Evolutionary conservation across 2,888 invertebrate genomes (phyloP).

Genomic region (Sminthurides aquaticus): DNA sequence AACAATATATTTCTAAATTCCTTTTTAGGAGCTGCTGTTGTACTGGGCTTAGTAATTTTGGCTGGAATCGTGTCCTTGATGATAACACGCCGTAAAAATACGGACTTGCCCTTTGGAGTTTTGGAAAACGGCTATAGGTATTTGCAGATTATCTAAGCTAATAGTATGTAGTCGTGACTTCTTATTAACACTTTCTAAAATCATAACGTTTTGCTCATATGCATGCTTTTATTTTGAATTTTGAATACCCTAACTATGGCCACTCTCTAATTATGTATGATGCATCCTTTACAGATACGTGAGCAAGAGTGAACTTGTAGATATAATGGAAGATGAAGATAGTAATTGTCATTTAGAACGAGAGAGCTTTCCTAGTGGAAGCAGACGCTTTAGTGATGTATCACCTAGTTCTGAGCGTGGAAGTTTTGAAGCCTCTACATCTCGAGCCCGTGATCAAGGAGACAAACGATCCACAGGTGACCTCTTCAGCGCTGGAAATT

Average conservation of each 20-base stretch:
- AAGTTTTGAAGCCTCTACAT: not conserved
- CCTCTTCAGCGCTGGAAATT: slow-evolving; percentile 3
- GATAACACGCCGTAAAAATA: slow-evolving; percentile 22
- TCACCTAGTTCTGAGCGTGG: not conserved
- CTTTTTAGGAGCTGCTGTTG: slow-evolving; percentile 36
- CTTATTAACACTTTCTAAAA: too few relatives aligned
- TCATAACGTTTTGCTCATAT: too few relatives aligned
- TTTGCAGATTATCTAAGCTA: too few relatives aligned
- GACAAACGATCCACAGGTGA: not conserved
- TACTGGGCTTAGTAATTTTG: slow-evolving; percentile 31
- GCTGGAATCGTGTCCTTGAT: slow-evolving; percentile 36
- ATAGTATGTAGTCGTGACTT: too few relatives aligned
- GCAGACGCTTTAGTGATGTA: not conserved
- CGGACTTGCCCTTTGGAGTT: not conserved
- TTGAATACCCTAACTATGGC: too few relatives aligned
- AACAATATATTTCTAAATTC: too few relatives aligned
- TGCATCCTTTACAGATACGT: too few relatives aligned
- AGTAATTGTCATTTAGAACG: too few relatives aligned
- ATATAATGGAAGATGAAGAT: slow-evolving; percentile 13
- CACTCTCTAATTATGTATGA: too few relatives aligned
- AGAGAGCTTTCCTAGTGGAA: not conserved
- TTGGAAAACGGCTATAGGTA: slow-evolving; percentile 21
- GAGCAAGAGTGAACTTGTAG: slow-evolving; percentile 7
- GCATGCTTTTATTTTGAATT: too few relatives aligned
- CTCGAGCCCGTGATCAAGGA: too few relatives aligned